Base-by-base conservation (phyloP, 2,888 invertebrate species). In the Rhopalosiphum nymphaeae region DNA sequence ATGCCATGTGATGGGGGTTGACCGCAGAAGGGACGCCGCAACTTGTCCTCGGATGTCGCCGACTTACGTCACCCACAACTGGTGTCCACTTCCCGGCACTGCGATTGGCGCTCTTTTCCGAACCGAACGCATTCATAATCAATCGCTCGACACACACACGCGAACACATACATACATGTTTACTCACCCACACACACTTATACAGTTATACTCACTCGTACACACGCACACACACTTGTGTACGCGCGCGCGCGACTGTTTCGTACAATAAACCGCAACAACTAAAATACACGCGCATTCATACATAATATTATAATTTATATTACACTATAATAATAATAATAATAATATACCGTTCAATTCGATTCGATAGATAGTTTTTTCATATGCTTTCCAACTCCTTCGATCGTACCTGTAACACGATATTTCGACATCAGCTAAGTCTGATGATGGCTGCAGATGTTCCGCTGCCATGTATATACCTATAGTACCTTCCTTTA, bases 1-100 rank as follows among this genome's bases (percentile, higher is more conserved):
- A 93, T 93, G 93, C 90, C 93, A 90, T 90, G 93, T 90, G 93
- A 87, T 91, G 85, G 94, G 94, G 94, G 94, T 94, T 90, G 94
- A 91, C 94, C 94, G 90, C 94, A 87, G 91, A 94, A 94, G 94
- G 94, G 94, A 94, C 94, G 91, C 94, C 91, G 90, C 94, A 61
- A 91, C 93, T 90, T 67, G 94, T 94, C 94, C 94, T 94, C 94
- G 90, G 67, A 86, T 93, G 86, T 61, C 86, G 36, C 86, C 88
- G 53, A 86, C 91, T 94, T 91, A 94, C 90, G 94, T 94, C 94
- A 67, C 94, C 86, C 90, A 94, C 86, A 86, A 91, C 94, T 91
- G 86, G 94, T 94, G 94, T 94, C 94, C 94, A 91, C 91, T 94
- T 91, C 67, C 85, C 94, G 46, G 25, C 89, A 46, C 91, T 91